Base-by-base conservation (phyloP, 2,113 vertebrate species). In the Aramus guarauna region DNA sequence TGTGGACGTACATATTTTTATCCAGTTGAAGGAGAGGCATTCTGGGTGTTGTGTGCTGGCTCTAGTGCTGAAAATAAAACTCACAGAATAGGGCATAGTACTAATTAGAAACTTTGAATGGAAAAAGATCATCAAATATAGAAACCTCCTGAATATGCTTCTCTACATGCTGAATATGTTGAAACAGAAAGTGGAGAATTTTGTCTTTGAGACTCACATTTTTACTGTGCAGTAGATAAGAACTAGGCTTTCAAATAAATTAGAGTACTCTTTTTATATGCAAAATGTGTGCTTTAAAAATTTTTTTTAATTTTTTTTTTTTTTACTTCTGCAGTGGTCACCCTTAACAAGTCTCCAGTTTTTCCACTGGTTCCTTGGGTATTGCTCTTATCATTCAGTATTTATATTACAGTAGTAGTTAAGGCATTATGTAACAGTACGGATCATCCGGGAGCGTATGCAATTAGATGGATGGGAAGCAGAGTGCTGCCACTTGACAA, bases 41-140 rank as follows among this genome's bases (percentile, higher is more conserved):
- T 95, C 81, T 97, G 91, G 45, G 71, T 96, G 86, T 87, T 95
- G 96, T 96, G 81, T 92, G 77, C 93, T 91, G 91, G 94, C 84
- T 96, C 80, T 74, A 82, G 81, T 79, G 96, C 97, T 90, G 88
- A 97, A 97, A 97, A 97, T 97, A 95, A 97, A 96, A 85, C 84
- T 91, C 71, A 91, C 71, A 95, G 95, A 96, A 95, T 94, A 97
- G 94, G 93, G 66, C 94, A 93, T 96, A 90, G 95, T 83, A 91
- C 92, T 95, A 94, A 96, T 97, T 95, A 96, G 94, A 96, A 97
- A 96, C 81, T 96, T 92, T 69, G 91, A 97, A 94, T 96, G 87
- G 91, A 95, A 96, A 95, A 92, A 96, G 75, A 96, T 95, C 90
- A 94, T 97, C 94, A 96, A 96, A 97, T 96, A 97, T 96, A 97